phyloP scores from a whole-genome alignment of 2,888 invertebrate genomes.

The Cheilosia vulpina region DNA sequence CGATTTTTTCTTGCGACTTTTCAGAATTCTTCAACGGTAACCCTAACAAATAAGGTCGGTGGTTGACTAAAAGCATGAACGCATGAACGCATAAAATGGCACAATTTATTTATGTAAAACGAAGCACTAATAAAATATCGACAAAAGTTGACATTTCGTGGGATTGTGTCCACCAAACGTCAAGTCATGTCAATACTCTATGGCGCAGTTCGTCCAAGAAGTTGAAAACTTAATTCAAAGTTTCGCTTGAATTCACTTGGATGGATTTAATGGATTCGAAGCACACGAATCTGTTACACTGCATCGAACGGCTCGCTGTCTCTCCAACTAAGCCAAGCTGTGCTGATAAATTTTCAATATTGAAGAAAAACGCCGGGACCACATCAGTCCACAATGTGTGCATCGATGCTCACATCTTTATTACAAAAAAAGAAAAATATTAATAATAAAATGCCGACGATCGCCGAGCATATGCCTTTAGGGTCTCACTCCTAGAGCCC shows the following conservation, averaged over 20 bases:
- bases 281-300: slow-evolving; percentile 62
- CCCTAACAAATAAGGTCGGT: no score
- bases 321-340: slow-evolving; percentile 8
- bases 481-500: slow-evolving; percentile 38
- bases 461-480: slow-evolving; percentile 34
- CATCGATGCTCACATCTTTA: slow-evolving; percentile 74
- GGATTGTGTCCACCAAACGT: neutral
- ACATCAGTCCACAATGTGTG: slow-evolving; percentile 71
- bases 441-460: slow-evolving; percentile 50
- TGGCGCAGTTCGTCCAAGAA: slow-evolving; percentile 26
- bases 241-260: slow-evolving; percentile 68
- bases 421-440: slow-evolving; percentile 58
- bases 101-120: no score
- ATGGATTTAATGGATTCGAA: slow-evolving; percentile 72
- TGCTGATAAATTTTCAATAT: slow-evolving; percentile 67
- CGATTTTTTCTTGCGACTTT: no score
- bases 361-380: slow-evolving; percentile 63
- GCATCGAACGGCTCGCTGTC: slow-evolving; percentile 1
- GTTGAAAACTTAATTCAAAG: slow-evolving; percentile 41
- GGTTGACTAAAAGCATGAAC: no score
- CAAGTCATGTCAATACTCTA: neutral
- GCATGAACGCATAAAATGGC: no score
- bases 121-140: neutral
- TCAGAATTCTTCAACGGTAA: no score
- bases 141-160: neutral